Percentiles rank a stretch among this genome's conserved stretches.
Conservation (phyloP, 2,113 vertebrate species). For the Eudyptes chrysolophus region DNA sequence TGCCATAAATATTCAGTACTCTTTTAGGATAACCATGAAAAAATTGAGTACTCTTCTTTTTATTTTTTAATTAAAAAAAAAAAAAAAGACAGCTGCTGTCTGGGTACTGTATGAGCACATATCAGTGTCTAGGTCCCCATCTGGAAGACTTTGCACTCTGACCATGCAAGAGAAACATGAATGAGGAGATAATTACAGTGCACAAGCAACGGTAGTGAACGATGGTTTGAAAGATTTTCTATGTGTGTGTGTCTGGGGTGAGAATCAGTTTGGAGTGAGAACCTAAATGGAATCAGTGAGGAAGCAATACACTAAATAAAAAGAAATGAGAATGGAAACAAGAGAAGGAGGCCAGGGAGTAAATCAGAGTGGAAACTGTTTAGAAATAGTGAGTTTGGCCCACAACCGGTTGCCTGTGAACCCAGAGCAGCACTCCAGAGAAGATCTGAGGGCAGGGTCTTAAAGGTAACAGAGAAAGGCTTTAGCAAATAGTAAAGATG, state of each 20-base stretch:
- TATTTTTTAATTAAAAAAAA: neutral
- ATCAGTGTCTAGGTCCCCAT: neutral
- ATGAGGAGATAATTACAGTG: neutral
- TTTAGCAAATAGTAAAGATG: neutral
- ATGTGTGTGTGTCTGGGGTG: neutral
- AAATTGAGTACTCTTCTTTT: fast-evolving
- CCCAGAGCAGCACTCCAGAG: neutral
- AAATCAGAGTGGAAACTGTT: neutral
- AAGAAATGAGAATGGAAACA: neutral
- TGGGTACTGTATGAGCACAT: neutral
- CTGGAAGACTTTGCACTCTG: neutral
- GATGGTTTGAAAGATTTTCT: neutral
- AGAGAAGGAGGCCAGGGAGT: neutral
- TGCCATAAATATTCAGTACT: neutral
- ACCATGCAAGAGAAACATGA: neutral
- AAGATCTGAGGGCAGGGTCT: neutral
- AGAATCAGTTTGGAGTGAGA: neutral
- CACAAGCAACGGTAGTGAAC: neutral
- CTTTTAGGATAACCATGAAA: neutral
- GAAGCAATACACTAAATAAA: neutral
- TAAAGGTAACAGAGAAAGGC: neutral
- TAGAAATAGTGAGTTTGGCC: neutral
- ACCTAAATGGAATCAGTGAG: neutral
- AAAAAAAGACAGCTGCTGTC: neutral
- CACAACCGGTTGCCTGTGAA: neutral